Conservation (phyloP, 2,797 vertebrate genomes). For the Cyclopterus lumpus region DNA sequence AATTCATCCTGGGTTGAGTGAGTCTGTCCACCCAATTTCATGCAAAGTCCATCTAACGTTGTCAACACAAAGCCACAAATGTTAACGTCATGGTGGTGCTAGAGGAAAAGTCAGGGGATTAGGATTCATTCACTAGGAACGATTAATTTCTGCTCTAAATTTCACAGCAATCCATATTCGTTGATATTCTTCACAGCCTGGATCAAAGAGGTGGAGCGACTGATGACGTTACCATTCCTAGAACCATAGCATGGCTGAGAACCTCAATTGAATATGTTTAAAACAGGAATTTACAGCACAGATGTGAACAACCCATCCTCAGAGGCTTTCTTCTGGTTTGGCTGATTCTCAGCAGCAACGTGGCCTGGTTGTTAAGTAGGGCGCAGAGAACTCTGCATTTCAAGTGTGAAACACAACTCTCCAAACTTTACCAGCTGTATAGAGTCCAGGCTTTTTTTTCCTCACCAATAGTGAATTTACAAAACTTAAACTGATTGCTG, state of each 20-base stretch:
- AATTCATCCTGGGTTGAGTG: neutral
- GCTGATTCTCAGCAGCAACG: constrained; percentile 40
- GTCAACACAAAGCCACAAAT: neutral
- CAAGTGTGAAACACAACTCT: neutral
- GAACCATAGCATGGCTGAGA: neutral
- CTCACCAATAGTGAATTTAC: neutral
- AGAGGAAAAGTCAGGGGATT: neutral
- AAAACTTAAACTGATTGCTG: neutral
- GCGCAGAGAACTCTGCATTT: constrained; percentile 24
- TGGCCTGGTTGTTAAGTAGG: constrained; percentile 31
- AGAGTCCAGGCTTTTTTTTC: neutral
- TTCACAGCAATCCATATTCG: neutral
- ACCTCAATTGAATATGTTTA: neutral
- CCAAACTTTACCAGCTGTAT: neutral
- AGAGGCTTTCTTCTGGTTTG: constrained; percentile 9
- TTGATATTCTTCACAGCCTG: neutral
- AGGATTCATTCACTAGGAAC: neutral
- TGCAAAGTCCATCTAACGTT: neutral
- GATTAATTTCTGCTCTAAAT: neutral
- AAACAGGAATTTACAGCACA: constrained; percentile 1
- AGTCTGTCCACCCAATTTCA: neutral
- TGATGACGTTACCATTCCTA: neutral
- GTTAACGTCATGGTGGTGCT: neutral
- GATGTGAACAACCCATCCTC: neutral
- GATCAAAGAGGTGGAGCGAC: neutral